Percentiles rank a stretch among this genome's conserved stretches.
Evolutionary conservation across 64 coral and sea anemone species (phyloP).

Genomic region (Actinia tenebrosa): DNA sequence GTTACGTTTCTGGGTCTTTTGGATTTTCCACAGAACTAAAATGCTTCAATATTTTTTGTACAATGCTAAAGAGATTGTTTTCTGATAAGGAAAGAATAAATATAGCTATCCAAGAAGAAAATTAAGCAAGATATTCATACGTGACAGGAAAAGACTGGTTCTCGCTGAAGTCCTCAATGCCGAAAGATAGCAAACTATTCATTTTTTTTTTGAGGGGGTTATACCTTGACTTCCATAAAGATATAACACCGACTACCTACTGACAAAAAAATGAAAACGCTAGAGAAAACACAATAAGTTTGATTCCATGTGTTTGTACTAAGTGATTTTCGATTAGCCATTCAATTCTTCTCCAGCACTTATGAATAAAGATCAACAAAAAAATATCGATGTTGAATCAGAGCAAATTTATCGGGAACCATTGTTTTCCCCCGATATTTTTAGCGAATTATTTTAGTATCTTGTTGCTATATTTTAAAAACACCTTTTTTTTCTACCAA

Average conservation of each 20-base stretch:
- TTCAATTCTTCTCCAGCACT: background rate
- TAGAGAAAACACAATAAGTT: background rate
- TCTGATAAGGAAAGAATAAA: background rate
- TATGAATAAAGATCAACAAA: conserved; percentile 16
- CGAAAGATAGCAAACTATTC: background rate
- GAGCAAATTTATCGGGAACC: background rate
- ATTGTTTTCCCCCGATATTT: background rate
- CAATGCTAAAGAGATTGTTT: background rate
- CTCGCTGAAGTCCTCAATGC: background rate
- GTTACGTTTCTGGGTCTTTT: background rate
- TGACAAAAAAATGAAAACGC: background rate
- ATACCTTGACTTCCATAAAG: too few species aligned
- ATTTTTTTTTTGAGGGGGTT: background rate
- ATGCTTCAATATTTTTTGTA: background rate
- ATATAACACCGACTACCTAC: background rate
- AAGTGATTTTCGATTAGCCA: conserved; percentile 27
- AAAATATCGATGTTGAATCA: background rate
- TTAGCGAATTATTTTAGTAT: background rate
- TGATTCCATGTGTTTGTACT: background rate
- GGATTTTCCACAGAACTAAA: background rate
- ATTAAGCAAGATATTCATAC: too few species aligned
- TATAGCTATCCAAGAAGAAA: background rate
- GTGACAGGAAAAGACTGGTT: background rate
- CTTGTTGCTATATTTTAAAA: background rate
- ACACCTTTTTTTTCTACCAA: background rate